Base-by-base conservation (phyloP, 2,113 vertebrate genomes). In the Callithrix jacchus region DNA sequence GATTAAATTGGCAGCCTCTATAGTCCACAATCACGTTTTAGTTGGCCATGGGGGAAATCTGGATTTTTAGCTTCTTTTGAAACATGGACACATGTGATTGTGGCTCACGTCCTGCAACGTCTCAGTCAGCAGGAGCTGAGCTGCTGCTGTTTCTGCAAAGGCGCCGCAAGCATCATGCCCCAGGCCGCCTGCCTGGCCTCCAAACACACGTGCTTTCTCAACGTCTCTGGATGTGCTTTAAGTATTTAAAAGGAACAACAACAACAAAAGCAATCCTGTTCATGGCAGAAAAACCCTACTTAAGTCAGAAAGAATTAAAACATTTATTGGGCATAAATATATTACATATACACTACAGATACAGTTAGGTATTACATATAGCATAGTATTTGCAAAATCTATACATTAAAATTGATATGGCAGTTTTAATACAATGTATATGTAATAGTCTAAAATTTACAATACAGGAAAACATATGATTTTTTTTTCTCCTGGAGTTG, bases 291-390 rank as follows among this genome's bases (percentile, higher is more conserved):
- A 97, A 99, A 93, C 54, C 93, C 83, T 91, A 95, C 94, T 94
- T 84, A 94, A 96, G 91, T 96, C 98, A 97, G 98, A 98, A 99
- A 98, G 98, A 99, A 99, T 99, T 99, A 99, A 99, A 99, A 99
- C 99, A 99, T 99, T 99, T 99, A 99, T 99, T 99, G 99, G 99
- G 99, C 99, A 99, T 99, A 99, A 99, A 99, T 99, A 99, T 99
- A 99, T 99, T 99, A 99, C 99, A 99, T 99, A 99, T 99, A 99
- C 99, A 99, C 99, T 99, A 99, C 99, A 99, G 99, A 99, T 99
- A 99, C 99, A 99, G 99, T 99, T 99, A 99, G 99, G 99, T 99
- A 99, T 99, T 99, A 99, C 99, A 99, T 99, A 99, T 99, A 99
- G 99, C 99, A 99, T 99, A 99, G 99, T 99, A 99, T 99, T 99